Conservation (phyloP, 2,797 vertebrate species). For the Uromys caudimaculatus region DNA sequence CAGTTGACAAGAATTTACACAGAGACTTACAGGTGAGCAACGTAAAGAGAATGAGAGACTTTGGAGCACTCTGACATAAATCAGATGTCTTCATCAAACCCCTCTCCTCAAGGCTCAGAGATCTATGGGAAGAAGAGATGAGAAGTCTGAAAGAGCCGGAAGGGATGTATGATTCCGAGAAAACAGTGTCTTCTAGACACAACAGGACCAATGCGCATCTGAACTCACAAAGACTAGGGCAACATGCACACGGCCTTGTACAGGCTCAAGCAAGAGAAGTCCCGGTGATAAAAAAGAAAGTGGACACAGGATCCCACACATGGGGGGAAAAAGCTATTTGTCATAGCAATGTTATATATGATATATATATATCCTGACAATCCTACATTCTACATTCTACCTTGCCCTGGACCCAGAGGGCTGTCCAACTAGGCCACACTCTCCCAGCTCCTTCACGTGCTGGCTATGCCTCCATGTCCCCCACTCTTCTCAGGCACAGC, state of each 20-base stretch:
- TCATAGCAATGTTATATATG: neutral
- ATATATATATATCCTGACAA: too few relatives aligned
- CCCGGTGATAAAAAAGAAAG: neutral
- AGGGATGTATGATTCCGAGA: neutral
- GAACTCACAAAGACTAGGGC: neutral
- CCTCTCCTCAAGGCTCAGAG: neutral
- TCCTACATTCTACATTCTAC: neutral
- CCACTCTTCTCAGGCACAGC: neutral
- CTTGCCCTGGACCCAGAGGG: neutral
- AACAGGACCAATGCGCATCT: neutral
- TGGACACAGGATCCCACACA: neutral
- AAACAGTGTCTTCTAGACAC: neutral
- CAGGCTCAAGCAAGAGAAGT: neutral
- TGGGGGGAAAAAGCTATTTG: neutral
- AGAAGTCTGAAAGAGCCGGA: neutral
- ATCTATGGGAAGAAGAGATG: neutral
- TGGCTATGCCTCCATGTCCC: neutral
- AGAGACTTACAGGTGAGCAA: neutral
- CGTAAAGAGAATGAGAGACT: neutral
- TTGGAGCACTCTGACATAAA: neutral
- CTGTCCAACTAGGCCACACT: neutral
- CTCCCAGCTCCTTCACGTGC: neutral
- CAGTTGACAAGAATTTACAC: neutral
- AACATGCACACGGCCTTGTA: rapidly evolving
- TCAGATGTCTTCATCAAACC: neutral